Evolutionary conservation across 2,113 vertebrate species (phyloP), one percentile per base, ranked within the genome.

Genomic region (Origma solitaria): DNA sequence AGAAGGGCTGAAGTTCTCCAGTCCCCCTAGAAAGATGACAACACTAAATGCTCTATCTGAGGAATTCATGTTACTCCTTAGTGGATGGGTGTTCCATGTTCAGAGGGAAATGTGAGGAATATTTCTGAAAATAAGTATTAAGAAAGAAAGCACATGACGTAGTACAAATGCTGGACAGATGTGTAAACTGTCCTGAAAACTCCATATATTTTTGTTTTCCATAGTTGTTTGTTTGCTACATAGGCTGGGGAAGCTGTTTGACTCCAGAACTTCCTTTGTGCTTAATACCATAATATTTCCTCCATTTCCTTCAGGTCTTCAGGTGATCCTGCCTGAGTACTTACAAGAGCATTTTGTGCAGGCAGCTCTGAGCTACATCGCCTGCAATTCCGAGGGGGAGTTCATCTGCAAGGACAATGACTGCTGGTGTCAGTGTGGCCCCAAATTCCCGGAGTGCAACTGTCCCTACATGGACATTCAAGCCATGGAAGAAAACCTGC

Each of bases 391-490:
- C 15, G 99, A 99, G 79, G 99, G 99, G 11, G 98, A 98, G 18
- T 99, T 99, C 92, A 98, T 99, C 96, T 99, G 99, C 98, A 98
- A 98, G 94, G 98, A 99, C 82, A 99, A 98, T 86, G 99, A 99
- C 94, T 99, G 99, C 98, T 99, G 99, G 99, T 99, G 99, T 94
- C 98, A 98, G 66, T 99, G 99, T 80, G 98, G 98, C n/a, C 95
- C 97, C 90, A 98, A 96, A 92, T 99, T 99, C 79, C 99, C 99
- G 7, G 98, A 99, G 92, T 99, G 99, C 96, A 99, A 99, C 96
- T 99, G 99, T 66, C 99, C 99, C 18, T 99, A 99, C 94, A 99
- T 99, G 98, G 99, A 99, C 94, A 99, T 99, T 40, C 99, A 99
- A 96, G 98, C 99, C 84, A 99, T 99, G 99, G 99, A 99, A 95